Base-by-base conservation (phyloP, 2,797 vertebrate species). In the Danio kyathit region DNA sequence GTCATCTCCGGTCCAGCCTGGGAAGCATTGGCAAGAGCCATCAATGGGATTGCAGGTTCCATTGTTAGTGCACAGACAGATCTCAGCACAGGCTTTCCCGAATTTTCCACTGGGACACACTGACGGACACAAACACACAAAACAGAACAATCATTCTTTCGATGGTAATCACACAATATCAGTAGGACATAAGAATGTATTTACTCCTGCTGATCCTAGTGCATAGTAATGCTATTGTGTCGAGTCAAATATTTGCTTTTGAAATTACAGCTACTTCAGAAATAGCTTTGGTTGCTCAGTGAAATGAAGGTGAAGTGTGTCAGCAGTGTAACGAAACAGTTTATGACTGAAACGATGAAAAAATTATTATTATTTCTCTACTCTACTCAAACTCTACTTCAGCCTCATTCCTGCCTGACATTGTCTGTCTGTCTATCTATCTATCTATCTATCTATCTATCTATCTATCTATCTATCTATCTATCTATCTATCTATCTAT, bases 1-100 rank as follows among this genome's bases (percentile, higher is more conserved):
- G 90, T 99, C 96, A 0, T 90, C 94, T 85, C 97, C 97, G 8
- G 97, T 97, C 98, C 98, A 99, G 54, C 98, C 98, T 0, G 98
- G 96, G 72, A 96, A 96, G 59, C 98, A 99, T 78, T 99, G 98
- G 86, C 98, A 99, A 1, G 97, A 96, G 19, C 98, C 98, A 2
- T 99, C 98, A 0, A 96, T 96, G 52, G 97, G 97, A 81, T 96
- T 99, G 91, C 98, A 99, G 60, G 98, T 99, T 74, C 97, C 96
- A 0, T 99, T 99, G 94, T 99, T 98, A 17, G 96, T 96, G 90
- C 98, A 99, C 87, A 93, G 88, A 52, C 98, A 99, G 82, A 93
- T 88, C 89, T 97, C 94, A 0, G 91, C 90, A 51, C 98, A 99
- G 84, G 93, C 92, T 88, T 96, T 95, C 41, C 98, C 98, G 0